Conservation (phyloP, 2,113 vertebrate genomes). For the Mobula birostris region DNA sequence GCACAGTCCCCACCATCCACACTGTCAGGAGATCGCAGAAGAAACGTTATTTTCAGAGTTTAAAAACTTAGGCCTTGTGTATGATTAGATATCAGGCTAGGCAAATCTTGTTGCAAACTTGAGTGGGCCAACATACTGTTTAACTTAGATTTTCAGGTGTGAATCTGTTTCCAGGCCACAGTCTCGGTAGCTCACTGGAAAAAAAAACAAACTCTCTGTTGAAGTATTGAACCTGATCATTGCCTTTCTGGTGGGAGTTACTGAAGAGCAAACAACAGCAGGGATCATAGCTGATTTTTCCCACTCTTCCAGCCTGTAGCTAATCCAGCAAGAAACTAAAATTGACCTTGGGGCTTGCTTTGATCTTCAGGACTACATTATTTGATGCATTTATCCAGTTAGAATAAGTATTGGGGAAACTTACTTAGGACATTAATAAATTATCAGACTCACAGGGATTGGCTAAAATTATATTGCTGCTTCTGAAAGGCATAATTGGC, state of each 20-base stretch:
- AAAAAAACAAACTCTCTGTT: too few species aligned
- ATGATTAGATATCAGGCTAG: too few species aligned
- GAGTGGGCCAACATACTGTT: too few species aligned
- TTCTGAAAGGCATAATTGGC: constrained; percentile 7
- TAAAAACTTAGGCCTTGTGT: too few species aligned
- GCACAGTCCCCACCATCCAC: too few species aligned
- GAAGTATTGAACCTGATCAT: not conserved
- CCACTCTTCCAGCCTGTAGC: not conserved
- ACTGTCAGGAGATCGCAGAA: too few species aligned
- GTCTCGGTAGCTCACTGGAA: too few species aligned
- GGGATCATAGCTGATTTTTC: not conserved
- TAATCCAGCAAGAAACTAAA: not conserved
- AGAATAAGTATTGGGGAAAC: not conserved
- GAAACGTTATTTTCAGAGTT: too few species aligned
- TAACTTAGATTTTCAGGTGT: too few species aligned
- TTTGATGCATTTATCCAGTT: not conserved
- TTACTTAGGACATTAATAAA: not conserved
- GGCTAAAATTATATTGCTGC: not conserved
- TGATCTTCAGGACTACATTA: not conserved
- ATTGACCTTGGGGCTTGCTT: not conserved
- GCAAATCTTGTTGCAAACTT: too few species aligned
- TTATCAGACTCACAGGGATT: not conserved
- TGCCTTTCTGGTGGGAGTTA: not conserved
- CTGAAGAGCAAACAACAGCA: not conserved
- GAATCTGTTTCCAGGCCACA: too few species aligned